Conservation (phyloP, 2,888 invertebrate species). For the Chymomyza caudatula region DNA sequence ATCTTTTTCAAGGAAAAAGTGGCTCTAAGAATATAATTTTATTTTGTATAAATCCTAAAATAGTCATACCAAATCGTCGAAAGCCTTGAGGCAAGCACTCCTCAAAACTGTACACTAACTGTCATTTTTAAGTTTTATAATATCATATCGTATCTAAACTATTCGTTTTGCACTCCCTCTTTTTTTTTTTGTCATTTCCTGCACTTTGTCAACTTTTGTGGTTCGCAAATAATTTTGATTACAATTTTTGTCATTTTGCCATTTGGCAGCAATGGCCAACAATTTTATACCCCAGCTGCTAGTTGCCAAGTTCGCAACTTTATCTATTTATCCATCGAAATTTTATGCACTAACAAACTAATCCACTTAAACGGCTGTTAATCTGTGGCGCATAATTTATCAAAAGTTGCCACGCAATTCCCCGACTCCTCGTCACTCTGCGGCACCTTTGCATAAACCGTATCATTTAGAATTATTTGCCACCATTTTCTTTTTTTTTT, state of each 20-base stretch:
- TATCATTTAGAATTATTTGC: conserved; percentile 25
- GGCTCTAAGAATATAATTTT: no score
- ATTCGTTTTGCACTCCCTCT: no score
- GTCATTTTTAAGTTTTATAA: no score
- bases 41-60: no score
- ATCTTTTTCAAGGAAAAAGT: no score
- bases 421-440: background rate
- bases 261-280: background rate
- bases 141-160: no score
- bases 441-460: conserved; percentile 4
- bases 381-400: conserved; percentile 48
- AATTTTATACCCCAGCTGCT: background rate
- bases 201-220: no score
- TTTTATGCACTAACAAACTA: conserved; percentile 19
- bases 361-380: conserved; percentile 23
- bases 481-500: conserved; percentile 31
- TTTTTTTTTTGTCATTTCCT: no score
- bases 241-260: conserved; percentile 25
- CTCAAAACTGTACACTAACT: no score
- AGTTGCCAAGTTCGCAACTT: conserved; percentile 7
- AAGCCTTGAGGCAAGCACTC: no score
- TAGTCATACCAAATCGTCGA: no score
- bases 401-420: conserved; percentile 28
- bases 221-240: conserved; percentile 37
- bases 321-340: conserved; percentile 30